Evolutionary conservation across 1,140 invertebrate genomes (phyloP), one percentile per base, ranked within the genome.

Genomic region (Pentalonia nigronervosa): DNA sequence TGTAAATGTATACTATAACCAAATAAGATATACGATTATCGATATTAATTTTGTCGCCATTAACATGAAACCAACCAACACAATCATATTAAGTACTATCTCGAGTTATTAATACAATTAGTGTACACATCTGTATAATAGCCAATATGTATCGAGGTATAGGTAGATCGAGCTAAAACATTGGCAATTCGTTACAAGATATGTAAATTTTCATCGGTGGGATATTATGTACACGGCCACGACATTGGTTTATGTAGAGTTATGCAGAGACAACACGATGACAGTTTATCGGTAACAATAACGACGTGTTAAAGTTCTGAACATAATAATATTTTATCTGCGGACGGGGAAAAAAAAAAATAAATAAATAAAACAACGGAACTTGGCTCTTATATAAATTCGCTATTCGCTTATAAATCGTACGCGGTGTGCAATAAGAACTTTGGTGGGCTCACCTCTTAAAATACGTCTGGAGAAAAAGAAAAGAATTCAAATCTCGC

Each of bases 201-300:
- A 53, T 20, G 3, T 50, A 67, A 17, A 67, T 67, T n/a, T 76
- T n/a, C 60, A n/a, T 17, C 60, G 50, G 53, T 21, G 25, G 23
- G 56, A 4, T 41, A 41, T 41, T 2, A 25, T 56, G 53, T 60
- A 60, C 7, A 60, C 25, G 60, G n/a, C 60, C 14, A 6, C 60
- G n/a, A 76, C 60, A 7, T n/a, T 17, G 60, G 25, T 14, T 14
- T 25, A 14, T 50, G 48, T 34, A 30, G 3, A 76, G n/a, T 34
- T n/a, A 17, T 17, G 60, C 60, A 34, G 60, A 76, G n/a, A 76
- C 17, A 76, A 76, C 60, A n/a, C 60, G 14, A 20, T 30, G 60
- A 34, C 60, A 76, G 60, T 76, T 67, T 67, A 76, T 76, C n/a
- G n/a, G 60, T n/a, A 34, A 76, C 60, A 76, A 76, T 76, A 76